These are phyloP conservation scores for Schlechtendalia chinensis DNA, from an alignment of 1,140 invertebrate genomes.

Conservation along the genomic window DNA sequence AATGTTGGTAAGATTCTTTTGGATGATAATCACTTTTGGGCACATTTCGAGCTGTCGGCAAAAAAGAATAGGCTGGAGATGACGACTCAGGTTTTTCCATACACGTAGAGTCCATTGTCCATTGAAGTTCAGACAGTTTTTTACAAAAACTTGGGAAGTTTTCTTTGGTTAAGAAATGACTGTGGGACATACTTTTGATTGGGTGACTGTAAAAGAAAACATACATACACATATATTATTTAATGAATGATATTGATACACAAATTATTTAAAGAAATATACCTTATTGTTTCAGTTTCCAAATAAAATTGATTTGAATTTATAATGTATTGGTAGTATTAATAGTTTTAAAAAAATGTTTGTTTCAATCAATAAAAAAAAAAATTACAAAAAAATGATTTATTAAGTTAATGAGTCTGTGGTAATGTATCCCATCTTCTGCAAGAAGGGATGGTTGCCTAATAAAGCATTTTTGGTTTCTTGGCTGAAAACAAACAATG, in stretches of 20 bases:
- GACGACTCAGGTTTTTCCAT: conserved; percentile 34
- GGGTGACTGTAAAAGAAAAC: conserved; percentile 7
- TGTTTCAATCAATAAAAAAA: conserved; percentile 11
- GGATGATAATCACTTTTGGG: conserved; percentile 46
- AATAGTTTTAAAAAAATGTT: not conserved
- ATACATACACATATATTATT: not conserved
- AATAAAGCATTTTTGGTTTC: conserved; percentile 21
- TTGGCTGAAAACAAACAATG: conserved; percentile 18
- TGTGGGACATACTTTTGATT: conserved; percentile 42
- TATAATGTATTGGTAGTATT: not conserved
- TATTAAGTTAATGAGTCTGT: conserved; percentile 31
- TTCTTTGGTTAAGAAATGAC: conserved; percentile 47
- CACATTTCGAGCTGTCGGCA: conserved; percentile 41
- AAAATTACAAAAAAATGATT: conserved; percentile 42
- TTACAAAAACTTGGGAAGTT: conserved; percentile 41
- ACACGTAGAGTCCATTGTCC: conserved; percentile 39
- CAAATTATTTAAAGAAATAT: not conserved
- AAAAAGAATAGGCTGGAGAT: conserved; percentile 39
- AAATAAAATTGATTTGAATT: conserved; percentile 21
- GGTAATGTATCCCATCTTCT: conserved; percentile 33
- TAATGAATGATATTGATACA: not conserved
- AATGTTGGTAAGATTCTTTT: conserved; percentile 39
- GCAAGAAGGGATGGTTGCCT: conserved; percentile 30
- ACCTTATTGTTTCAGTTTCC: conserved; percentile 19
- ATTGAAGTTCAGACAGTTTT: conserved; percentile 37